phyloP scores from a whole-genome alignment of 1,140 invertebrate genomes.

The Trissolcus basalis region DNA sequence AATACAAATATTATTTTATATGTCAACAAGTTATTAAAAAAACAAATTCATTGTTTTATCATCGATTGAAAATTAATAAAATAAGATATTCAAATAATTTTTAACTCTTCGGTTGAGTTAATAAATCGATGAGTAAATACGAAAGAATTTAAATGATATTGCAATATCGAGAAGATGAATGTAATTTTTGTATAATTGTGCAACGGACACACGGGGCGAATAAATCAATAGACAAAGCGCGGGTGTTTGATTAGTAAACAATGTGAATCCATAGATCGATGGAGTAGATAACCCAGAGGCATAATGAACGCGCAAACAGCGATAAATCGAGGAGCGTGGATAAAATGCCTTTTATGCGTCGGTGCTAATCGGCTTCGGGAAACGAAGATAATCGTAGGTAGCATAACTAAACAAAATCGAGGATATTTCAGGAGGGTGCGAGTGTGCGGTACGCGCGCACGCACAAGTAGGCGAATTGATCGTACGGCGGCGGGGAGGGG shows the following conservation, averaged over 20 bases:
- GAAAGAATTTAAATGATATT: too few species aligned
- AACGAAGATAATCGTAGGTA: conserved; percentile 37
- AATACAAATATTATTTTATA: too few species aligned
- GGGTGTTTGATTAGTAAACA: conserved; percentile 23
- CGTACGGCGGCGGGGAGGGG: conserved; percentile 58
- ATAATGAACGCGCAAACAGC: conserved; percentile 38
- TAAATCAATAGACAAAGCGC: conserved; percentile 8
- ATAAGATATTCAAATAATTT: too few species aligned
- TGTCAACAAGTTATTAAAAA: too few species aligned
- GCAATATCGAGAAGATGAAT: too few species aligned
- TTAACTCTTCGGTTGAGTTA: too few species aligned
- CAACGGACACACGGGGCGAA: not conserved
- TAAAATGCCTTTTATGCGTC: conserved; percentile 39
- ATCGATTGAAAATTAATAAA: too few species aligned
- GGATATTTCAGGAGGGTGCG: conserved; percentile 56
- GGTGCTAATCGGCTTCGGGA: conserved; percentile 35
- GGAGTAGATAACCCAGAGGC: not conserved
- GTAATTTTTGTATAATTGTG: not conserved
- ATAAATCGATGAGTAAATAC: too few species aligned
- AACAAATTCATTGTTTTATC: too few species aligned
- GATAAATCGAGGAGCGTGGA: conserved; percentile 25
- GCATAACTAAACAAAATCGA: conserved; percentile 53
- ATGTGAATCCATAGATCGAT: conserved; percentile 1
- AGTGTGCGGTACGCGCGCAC: conserved; percentile 47
- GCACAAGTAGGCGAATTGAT: conserved; percentile 72